These are phyloP conservation scores for Pachydiplax longipennis DNA, from an alignment of 2,888 invertebrate genomes.

Conservation along the genomic window DNA sequence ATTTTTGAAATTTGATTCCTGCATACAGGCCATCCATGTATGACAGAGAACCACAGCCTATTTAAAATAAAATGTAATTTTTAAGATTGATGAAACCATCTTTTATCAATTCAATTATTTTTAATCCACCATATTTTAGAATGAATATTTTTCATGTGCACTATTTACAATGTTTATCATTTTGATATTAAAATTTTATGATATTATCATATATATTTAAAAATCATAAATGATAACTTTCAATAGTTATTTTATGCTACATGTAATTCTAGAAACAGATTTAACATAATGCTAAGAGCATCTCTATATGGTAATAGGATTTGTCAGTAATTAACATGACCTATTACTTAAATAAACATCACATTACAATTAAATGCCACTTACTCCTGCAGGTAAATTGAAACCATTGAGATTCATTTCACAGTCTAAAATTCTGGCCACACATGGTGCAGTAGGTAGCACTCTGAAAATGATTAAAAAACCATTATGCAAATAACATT, in stretches of 20 bases:
- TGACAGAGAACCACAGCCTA: slow-evolving; percentile 82
- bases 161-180: too few relatives aligned
- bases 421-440: slow-evolving; percentile 78
- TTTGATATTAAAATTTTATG: too few relatives aligned
- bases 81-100: too few relatives aligned
- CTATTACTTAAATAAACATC: too few relatives aligned
- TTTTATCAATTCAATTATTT: too few relatives aligned
- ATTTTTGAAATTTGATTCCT: slow-evolving; percentile 76
- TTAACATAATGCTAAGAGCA: too few relatives aligned
- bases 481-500: neutral
- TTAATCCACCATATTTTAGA: neutral
- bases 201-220: too few relatives aligned
- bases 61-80: neutral
- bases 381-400: slow-evolving; percentile 74
- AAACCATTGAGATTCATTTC: slow-evolving; percentile 74
- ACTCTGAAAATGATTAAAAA: slow-evolving; percentile 58
- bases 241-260: too few relatives aligned
- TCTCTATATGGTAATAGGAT: too few relatives aligned
- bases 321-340: too few relatives aligned
- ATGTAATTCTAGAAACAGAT: too few relatives aligned
- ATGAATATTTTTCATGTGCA: neutral
- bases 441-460: slow-evolving; percentile 78
- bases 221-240: too few relatives aligned
- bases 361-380: slow-evolving; percentile 52
- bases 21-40: slow-evolving; percentile 81